Conservation (phyloP, 2,797 vertebrate species). For the Sebastes nivosus region DNA sequence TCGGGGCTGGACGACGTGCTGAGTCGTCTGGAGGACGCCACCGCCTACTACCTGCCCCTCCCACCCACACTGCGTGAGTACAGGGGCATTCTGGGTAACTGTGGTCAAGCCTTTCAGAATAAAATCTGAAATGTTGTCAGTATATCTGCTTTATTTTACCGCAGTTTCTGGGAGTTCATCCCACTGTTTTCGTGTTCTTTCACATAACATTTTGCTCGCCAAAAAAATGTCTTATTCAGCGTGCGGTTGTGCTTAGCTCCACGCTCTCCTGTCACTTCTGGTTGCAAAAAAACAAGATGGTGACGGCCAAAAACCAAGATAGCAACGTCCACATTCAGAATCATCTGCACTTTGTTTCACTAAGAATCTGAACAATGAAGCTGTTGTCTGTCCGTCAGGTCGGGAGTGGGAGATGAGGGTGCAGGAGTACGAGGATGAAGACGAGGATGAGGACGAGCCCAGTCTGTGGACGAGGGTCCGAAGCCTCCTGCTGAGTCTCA, state of each 20-base stretch:
- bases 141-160: neutral
- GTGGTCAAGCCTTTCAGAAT: neutral
- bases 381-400: constrained; percentile 50
- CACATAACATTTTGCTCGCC: too few relatives aligned
- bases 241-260: too few relatives aligned
- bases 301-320: too few relatives aligned
- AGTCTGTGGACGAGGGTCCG: constrained; percentile 70
- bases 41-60: constrained; percentile 75
- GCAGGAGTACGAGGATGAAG: constrained; percentile 71
- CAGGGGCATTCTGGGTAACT: neutral
- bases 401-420: constrained; percentile 73
- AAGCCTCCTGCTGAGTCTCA: constrained; percentile 69
- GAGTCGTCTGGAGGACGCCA: constrained; percentile 68
- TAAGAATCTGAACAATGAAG: neutral
- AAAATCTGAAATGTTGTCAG: neutral
- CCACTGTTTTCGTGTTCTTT: too few relatives aligned
- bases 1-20: constrained; percentile 67
- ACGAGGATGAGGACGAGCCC: constrained; percentile 69
- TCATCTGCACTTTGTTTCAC: neutral
- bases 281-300: too few relatives aligned
- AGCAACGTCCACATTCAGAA: neutral
- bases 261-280: too few relatives aligned
- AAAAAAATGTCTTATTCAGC: too few relatives aligned
- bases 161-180: too few relatives aligned
- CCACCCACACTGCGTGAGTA: constrained; percentile 74